Base-by-base conservation (phyloP, 2,888 invertebrate species). In the Tinea pellionella region DNA sequence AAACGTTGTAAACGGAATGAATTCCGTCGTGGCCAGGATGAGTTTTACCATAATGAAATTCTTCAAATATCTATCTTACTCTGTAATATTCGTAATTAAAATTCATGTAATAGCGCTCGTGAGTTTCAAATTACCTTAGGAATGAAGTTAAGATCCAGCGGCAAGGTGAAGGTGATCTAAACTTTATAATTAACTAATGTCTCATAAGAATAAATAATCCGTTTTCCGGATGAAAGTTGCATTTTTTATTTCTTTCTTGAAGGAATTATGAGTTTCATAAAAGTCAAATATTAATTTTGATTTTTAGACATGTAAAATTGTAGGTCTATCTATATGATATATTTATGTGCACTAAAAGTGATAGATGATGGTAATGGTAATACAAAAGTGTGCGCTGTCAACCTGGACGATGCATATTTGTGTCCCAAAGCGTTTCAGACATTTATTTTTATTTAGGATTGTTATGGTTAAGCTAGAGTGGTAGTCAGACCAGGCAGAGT, bases 21-120 rank as follows among this genome's bases (percentile, higher is more conserved):
- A 53, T 53, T 24, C 24, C 16, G 24, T 15, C 53, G 47, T 15
- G 47, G 15, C 47, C 47, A 47, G 47, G 47, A 47, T 47, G 47
- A 47, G 13, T 47, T 47, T 47, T 47, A 47, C 74, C 74, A 73
- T 83, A 85, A 86, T 86, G 80, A 85, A 86, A 86, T 86, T 86
- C 84, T 78, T 81, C 69, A 81, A 80, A 83, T 79, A 80, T 77
- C 76, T 69, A 72, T 69, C 73, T 64, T 69, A 66, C 68, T 65
- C 71, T 75, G 72, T 66, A 72, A 53, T 53, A 53, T 19, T 19
- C 19, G 32, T 32, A 72, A 78, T 80, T 82, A 77, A 78, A 81
- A 80, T 83, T 78, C 73, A 73, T 74, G 72, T 80, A 77, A 80
- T 77, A 77, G 73, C 72, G 70, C 68, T 67, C 67, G 67, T 53